phyloP scores from a whole-genome alignment of 2,113 vertebrate species.

The Bombycilla garrulus region DNA sequence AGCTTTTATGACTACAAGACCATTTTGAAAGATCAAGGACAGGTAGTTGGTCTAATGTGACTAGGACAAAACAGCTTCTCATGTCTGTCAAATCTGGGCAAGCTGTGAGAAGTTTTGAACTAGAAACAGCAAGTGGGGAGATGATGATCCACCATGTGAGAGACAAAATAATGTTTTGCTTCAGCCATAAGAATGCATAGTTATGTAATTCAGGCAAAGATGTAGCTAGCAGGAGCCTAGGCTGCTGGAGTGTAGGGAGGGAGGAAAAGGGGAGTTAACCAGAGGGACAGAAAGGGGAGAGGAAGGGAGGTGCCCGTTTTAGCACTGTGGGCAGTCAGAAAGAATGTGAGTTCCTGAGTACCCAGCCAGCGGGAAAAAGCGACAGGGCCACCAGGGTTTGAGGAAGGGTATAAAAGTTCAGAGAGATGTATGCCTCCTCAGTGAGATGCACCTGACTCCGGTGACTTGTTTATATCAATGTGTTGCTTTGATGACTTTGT shows the following conservation, averaged over 20 bases:
- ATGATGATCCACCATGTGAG: not conserved
- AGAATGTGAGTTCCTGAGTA: too few relatives aligned
- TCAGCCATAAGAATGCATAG: not conserved
- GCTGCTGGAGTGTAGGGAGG: too few relatives aligned
- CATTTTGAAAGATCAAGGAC: not conserved
- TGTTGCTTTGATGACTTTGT: not conserved
- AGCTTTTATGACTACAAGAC: not conserved
- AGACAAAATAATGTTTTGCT: not conserved
- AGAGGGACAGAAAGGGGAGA: too few relatives aligned
- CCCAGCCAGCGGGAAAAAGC: not conserved
- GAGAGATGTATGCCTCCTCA: not conserved
- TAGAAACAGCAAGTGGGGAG: not conserved
- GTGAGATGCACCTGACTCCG: not conserved
- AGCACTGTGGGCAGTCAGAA: not conserved
- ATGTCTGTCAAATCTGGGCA: not conserved
- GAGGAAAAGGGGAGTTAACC: not conserved
- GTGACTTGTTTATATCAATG: not conserved
- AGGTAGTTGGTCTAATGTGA: not conserved
- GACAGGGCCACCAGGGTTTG: fast-evolving
- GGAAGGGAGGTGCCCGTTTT: not conserved
- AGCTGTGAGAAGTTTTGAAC: not conserved
- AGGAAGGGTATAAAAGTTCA: not conserved
- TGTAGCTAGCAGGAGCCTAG: not conserved
- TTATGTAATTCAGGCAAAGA: not conserved
- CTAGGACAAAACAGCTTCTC: not conserved